Base-by-base conservation (phyloP, 2,797 vertebrate species). In the Coendou prehensilis region DNA sequence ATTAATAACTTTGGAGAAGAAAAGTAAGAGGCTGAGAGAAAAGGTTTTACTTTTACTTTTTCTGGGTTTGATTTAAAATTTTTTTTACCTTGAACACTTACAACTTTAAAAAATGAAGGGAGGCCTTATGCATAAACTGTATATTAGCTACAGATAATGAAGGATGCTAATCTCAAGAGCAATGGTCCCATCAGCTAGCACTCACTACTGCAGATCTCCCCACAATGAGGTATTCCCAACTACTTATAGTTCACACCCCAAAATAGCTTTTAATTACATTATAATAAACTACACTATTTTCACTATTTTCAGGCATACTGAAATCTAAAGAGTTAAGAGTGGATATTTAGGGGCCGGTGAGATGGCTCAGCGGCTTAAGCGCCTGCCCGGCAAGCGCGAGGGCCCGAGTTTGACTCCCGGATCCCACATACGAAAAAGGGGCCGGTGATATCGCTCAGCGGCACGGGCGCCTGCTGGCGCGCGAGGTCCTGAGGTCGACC, bases 181-280 rank as follows among this genome's bases (percentile, higher is more conserved):
- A 89, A 57, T 93, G 18, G 67, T 93, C 26, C 63, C 69, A 76
- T 23, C 13, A 84, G 2, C 82, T 82, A 92, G 78, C 37, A 93
- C n/a, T 82, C 63, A 81, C 37, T 88, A 79, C 56, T 86, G 81
- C 1, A 91, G 18, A 82, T 94, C 28, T 54, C 28, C 71, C 10
- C n/a, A 88, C 41, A 93, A 78, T 59, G 79, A 76, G 23, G 18
- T 75, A 87, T 75, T 87, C 64, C 3, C 30, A 59, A 92, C 4
- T 26, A 73, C 79, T 89, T 90, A 59, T 71, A 80, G 30, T 69
- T 84, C 37, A 78, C 22, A 91, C 26, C 7, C 61, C 33, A 61
- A 71, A 97, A 92, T 8, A 93, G 33, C 4, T 88, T 96, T 69
- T 73, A 88, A 80, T 89, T 90, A 80, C 5, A 94, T 79, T 87